Conservation (phyloP, 2,888 invertebrate species). For the Ectobius pallidus region DNA sequence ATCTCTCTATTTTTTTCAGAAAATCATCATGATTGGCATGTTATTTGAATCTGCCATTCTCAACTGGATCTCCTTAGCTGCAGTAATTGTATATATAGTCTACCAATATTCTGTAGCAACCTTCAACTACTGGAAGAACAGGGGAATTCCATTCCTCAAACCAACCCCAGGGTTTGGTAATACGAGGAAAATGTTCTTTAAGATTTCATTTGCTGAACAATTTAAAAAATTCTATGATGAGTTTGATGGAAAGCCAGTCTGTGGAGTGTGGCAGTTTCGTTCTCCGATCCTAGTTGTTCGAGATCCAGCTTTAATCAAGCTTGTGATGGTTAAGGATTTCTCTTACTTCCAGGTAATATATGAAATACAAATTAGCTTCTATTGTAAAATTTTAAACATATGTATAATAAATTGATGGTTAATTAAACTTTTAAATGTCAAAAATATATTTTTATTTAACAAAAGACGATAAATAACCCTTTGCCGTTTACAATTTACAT, state of each 20-base stretch:
- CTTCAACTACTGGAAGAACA: constrained; percentile 39
- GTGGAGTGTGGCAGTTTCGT: constrained; percentile 32
- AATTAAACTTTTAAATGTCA: too few relatives aligned
- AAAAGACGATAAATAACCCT: too few relatives aligned
- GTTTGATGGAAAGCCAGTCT: constrained; percentile 45
- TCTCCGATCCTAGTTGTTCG: constrained; percentile 33
- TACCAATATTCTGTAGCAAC: background rate
- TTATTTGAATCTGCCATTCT: background rate
- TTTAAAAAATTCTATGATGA: constrained; percentile 51
- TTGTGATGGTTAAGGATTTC: constrained; percentile 38
- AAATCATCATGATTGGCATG: background rate
- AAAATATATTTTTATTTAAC: too few relatives aligned
- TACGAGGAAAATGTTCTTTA: constrained; percentile 29
- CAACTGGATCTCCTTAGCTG: background rate
- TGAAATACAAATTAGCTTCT: too few relatives aligned
- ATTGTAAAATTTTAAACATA: too few relatives aligned
- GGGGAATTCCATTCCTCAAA: constrained; percentile 33
- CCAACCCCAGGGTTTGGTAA: constrained; percentile 41
- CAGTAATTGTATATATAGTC: background rate
- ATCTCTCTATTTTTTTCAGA: too few relatives aligned
- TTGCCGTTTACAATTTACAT: too few relatives aligned
- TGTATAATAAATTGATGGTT: too few relatives aligned
- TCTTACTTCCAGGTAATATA: constrained; percentile 32
- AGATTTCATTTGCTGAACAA: constrained; percentile 21
- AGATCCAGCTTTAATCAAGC: constrained; percentile 36